Evolutionary conservation across 2,888 invertebrate genomes (phyloP), one percentile per base, ranked within the genome.

Genomic region (Dicyrtoma fusca): DNA sequence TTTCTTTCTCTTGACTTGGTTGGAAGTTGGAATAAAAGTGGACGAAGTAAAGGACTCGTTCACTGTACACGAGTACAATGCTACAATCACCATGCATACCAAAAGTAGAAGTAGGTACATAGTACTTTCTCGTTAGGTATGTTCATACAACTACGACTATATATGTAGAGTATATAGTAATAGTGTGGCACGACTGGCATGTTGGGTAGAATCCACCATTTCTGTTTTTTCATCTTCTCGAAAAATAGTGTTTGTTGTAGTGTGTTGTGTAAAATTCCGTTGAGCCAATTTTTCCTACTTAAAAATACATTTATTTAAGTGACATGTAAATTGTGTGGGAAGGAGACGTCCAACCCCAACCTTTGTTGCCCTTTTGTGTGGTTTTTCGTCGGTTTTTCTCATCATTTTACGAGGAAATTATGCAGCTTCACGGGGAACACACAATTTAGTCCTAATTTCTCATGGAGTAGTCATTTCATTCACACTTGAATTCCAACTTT

Each of bases 241-340:
- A 34, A 34, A 34, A 34, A 34, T 34, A 8, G 3, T 34, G 34
- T 34, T 64, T 45, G 21, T 44, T 25, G 11, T 47, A 47, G 45
- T 21, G 23, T 42, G 14, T 47, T 49, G 69, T 53, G 63, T 63
- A 70, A 61, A 63, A 62, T 62, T 70, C 62, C 51, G 61, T 34
- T 47, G 61, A 61, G 61, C 69, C 69, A 69, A 69, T 72, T 72
- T 73, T 75, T 72, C 68, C 70, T 71, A 75, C 75, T 72, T 74
- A 72, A 75, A 75, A 75, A 69, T 75, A 66, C 75, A 75, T 75
- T 75, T 73, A 69, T 71, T 75, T 73, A 68, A 70, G 71, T 71
- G 75, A 75, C 75, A 73, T 69, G 73, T 75, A 75, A 75, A 75
- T 75, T 75, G 73, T 71, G 75, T 73, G 75, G 68, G 68, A 73